Conservation (phyloP, 2,797 vertebrate species). For the Silurus aristotelis region DNA sequence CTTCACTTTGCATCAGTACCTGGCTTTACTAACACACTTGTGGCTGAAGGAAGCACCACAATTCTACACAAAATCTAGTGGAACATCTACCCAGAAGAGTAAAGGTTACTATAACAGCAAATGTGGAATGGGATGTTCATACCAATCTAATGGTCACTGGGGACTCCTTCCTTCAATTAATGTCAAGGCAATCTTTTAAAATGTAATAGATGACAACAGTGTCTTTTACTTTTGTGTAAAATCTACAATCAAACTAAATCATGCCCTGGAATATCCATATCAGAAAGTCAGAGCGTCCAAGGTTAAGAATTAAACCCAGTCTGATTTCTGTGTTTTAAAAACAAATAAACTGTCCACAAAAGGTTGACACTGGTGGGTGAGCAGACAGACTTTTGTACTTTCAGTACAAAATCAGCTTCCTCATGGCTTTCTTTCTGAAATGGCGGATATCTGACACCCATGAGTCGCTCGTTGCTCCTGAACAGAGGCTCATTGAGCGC, state of each 20-base stretch:
- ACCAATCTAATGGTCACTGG: too few species aligned
- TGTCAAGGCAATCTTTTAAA: too few species aligned
- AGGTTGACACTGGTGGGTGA: neutral
- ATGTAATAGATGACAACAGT: too few species aligned
- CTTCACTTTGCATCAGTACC: too few species aligned
- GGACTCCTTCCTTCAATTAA: too few species aligned
- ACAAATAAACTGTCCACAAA: constrained; percentile 21
- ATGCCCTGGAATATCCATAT: neutral
- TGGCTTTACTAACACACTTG: too few species aligned
- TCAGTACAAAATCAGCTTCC: neutral
- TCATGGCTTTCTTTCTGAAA: neutral
- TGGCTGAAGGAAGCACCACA: too few species aligned
- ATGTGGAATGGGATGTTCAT: too few species aligned
- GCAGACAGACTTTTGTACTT: constrained; percentile 14
- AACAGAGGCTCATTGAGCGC: constrained; percentile 38
- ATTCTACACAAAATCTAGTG: too few species aligned
- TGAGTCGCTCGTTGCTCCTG: constrained; percentile 7
- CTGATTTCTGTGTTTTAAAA: constrained; percentile 7
- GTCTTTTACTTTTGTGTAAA: too few species aligned
- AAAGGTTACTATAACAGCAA: too few species aligned
- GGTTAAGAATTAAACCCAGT: neutral
- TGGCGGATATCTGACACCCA: constrained; percentile 34
- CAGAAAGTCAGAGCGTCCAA: neutral
- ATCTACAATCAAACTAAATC: neutral
- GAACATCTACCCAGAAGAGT: too few species aligned